Base-by-base conservation (phyloP, 2,888 invertebrate genomes). In the Julus scanicus region DNA sequence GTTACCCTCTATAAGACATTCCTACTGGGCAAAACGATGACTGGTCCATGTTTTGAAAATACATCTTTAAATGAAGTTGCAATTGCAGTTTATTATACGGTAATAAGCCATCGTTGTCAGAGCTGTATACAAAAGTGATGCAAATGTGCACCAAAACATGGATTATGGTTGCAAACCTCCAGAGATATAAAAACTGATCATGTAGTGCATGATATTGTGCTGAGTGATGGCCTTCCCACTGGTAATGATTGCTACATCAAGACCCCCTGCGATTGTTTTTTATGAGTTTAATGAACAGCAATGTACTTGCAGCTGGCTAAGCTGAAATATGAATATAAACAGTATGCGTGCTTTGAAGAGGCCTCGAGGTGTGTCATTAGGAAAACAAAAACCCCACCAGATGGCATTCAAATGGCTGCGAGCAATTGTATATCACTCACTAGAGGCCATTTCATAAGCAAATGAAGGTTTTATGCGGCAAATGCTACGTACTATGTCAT, bases 361-460 rank as follows among this genome's bases (percentile, higher is more conserved):
- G 63, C 63, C 63, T 63, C 63, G 63, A 63, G 63, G 63, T 63
- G 63, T 20, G 63, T 63, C 63, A 63, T 63, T 63, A 63, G 63
- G 20, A n/a, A 63, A 63, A 63, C 63, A 20, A 20, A 63, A 63
- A 11, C 63, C 20, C 63, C 63, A 63, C 20, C 63, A 63, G 63
- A 63, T 63, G 63, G 20, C 20, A 63, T 63, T 63, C n/a, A 63
- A 63, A 20, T 20, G 63, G 63, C 63, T 63, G 3, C 63, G n/a
- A 63, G 57, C 57, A 57, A 57, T 17, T 57, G 57, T 57, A 57
- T 57, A 57, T 57, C 57, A 57, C 57, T 57, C 57, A 57, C 57
- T 17, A 11, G 57, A 57, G 57, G 57, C 57, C 57, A 57, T 57
- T 57, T 57, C 57, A 57, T 15, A 15, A 17, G 15, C 57, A 15